Percentiles rank a stretch among this genome's conserved stretches.
Conservation (phyloP, 2,888 invertebrate genomes). For the Vanessa cardui region DNA sequence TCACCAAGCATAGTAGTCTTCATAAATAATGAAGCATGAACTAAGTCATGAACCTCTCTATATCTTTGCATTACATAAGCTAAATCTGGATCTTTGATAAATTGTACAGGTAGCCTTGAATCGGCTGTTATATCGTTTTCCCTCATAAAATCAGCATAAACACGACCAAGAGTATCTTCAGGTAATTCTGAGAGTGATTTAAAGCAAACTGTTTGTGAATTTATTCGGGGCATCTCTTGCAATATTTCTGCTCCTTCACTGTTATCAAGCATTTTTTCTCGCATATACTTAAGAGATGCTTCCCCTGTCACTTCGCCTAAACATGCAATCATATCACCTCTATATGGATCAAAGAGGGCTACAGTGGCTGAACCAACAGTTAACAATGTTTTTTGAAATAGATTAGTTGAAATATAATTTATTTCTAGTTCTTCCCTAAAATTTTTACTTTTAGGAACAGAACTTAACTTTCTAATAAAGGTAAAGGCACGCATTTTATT, state of each 20-base stretch:
- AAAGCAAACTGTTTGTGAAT: slow-evolving; percentile 90
- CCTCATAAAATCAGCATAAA: slow-evolving; percentile 92
- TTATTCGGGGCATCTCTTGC: slow-evolving; percentile 92
- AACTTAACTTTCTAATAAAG: slow-evolving; percentile 26
- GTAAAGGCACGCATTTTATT: slow-evolving; percentile 25
- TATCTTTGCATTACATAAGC: slow-evolving; percentile 99
- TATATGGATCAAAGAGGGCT: slow-evolving; percentile 89
- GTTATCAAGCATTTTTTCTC: slow-evolving; percentile 88
- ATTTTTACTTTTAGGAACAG: slow-evolving; percentile 47
- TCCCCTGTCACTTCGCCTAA: slow-evolving; percentile 95
- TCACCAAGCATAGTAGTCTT: slow-evolving; percentile 95
- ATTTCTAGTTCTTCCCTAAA: slow-evolving; percentile 85
- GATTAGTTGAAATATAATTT: slow-evolving; percentile 85
- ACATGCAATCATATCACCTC: slow-evolving; percentile 97
- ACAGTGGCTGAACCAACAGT: slow-evolving; percentile 94
- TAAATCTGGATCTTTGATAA: slow-evolving; percentile 93
- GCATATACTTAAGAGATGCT: slow-evolving; percentile 87
- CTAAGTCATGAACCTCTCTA: slow-evolving; percentile 97
- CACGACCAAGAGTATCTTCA: slow-evolving; percentile 91
- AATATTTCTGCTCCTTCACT: slow-evolving; percentile 90
- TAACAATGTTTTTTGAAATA: slow-evolving; percentile 90
- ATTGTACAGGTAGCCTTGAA: slow-evolving; percentile 93
- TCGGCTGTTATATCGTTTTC: slow-evolving; percentile 96
- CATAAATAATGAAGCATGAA: slow-evolving; percentile 95
- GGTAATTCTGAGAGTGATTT: slow-evolving; percentile 87